phyloP scores from a whole-genome alignment of 2,888 invertebrate genomes.

The Dioctria linearis region DNA sequence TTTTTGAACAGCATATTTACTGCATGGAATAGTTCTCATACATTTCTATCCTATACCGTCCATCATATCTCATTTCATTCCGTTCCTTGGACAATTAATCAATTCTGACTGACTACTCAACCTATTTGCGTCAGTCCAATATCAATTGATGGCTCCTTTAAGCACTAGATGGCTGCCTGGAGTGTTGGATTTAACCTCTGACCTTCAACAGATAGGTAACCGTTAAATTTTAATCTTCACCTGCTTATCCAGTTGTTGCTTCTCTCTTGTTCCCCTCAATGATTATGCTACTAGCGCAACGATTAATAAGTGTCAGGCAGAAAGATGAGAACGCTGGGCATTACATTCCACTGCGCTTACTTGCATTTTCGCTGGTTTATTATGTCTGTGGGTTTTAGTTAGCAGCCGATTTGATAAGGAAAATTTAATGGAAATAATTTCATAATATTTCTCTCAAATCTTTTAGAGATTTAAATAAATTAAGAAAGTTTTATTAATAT shows the following conservation, averaged over 20 bases:
- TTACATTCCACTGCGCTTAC: background rate
- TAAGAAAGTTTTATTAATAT: background rate
- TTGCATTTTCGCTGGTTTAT: background rate
- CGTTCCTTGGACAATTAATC: background rate
- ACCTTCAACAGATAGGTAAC: background rate
- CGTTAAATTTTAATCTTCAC: slow-evolving; percentile 24
- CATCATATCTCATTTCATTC: too few species aligned
- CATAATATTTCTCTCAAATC: background rate
- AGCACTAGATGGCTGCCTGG: background rate
- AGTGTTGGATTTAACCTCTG: background rate
- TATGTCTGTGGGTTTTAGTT: background rate
- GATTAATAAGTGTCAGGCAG: slow-evolving; percentile 1
- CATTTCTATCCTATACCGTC: too few species aligned
- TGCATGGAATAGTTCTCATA: too few species aligned
- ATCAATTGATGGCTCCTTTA: slow-evolving; percentile 17
- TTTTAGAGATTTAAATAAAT: background rate
- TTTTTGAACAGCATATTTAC: too few species aligned
- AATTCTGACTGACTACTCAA: background rate
- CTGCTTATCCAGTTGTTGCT: background rate
- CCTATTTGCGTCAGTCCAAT: background rate
- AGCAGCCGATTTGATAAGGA: background rate
- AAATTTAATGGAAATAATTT: background rate
- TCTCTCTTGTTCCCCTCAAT: background rate
- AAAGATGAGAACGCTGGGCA: background rate
- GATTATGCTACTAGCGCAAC: background rate